Evolutionary conservation across 2,113 vertebrate species (phyloP).

Genomic region (Dolichallabes microphthalmus): DNA sequence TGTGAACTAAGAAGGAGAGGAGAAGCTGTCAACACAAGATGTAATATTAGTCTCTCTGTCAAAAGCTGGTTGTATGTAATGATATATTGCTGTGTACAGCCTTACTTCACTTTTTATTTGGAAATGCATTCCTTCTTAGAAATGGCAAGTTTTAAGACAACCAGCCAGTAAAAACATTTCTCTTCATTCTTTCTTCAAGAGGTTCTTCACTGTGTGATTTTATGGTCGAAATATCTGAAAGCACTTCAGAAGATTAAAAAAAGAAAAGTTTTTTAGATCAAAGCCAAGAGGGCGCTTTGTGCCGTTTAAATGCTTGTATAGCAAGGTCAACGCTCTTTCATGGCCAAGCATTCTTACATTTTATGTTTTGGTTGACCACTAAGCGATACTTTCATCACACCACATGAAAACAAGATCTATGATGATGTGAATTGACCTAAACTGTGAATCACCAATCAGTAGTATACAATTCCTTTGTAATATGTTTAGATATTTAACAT

Average conservation of each 20-base stretch:
- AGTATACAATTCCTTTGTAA: not conserved
- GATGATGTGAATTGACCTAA: slow-evolving; percentile 14
- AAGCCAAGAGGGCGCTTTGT: slow-evolving; percentile 3
- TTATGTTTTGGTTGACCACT: slow-evolving; percentile 31
- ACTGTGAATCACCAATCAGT: slow-evolving; percentile 9
- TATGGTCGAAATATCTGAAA: slow-evolving; percentile 17
- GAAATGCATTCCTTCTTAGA: slow-evolving; percentile 15
- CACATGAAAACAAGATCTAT: slow-evolving; percentile 21
- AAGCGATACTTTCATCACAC: slow-evolving; percentile 15
- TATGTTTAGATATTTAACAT: not conserved
- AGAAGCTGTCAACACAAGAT: slow-evolving; percentile 22
- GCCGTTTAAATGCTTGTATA: not conserved
- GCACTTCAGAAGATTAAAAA: slow-evolving; percentile 20
- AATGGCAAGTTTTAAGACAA: slow-evolving; percentile 4
- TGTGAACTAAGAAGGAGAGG: slow-evolving; percentile 29
- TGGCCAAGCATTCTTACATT: slow-evolving; percentile 27
- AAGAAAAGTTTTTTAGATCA: slow-evolving; percentile 21
- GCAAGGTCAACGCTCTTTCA: slow-evolving; percentile 6
- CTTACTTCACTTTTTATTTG: slow-evolving; percentile 6
- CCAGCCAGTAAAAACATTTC: slow-evolving; percentile 10
- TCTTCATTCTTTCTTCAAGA: not conserved
- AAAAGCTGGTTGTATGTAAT: not conserved
- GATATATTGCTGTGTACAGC: slow-evolving; percentile 6
- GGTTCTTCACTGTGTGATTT: not conserved
- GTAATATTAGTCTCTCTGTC: slow-evolving; percentile 2